A percentile compares a stretch with the other conserved stretches of the same genome.
Evolutionary conservation across 2,113 vertebrate genomes (phyloP).

Genomic region (Gnathonemus echidnorhynchus): DNA sequence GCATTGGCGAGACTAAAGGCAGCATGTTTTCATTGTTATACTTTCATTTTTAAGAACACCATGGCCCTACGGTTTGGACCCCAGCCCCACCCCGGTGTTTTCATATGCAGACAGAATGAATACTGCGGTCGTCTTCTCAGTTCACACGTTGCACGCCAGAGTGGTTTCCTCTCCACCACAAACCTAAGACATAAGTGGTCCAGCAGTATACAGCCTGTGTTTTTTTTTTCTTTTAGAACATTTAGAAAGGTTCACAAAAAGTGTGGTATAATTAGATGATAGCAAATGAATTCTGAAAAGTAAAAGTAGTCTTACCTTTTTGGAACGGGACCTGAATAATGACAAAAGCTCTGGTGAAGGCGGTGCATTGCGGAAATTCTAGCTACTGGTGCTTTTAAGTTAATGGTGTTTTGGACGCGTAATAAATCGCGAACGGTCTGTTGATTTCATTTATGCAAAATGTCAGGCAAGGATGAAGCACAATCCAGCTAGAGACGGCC

Average conservation of each 20-base stretch:
- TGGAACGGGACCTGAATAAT: neutral
- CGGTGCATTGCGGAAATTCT: neutral
- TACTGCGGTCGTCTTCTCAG: neutral
- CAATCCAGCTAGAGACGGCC: neutral
- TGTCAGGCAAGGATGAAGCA: neutral
- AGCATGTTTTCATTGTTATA: neutral
- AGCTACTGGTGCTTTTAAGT: neutral
- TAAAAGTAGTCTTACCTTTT: conserved; percentile 5
- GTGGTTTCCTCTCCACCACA: neutral
- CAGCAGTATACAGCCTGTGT: neutral
- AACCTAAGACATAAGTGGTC: neutral
- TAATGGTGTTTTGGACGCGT: neutral
- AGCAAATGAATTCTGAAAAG: neutral
- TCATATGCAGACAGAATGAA: neutral
- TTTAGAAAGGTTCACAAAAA: neutral
- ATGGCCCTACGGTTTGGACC: neutral
- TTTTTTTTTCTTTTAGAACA: neutral
- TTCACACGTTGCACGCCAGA: neutral
- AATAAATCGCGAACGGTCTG: neutral
- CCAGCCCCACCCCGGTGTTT: neutral
- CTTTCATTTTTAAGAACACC: neutral
- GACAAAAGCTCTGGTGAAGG: neutral
- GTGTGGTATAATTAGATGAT: neutral
- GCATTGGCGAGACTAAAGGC: neutral
- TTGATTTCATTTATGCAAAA: neutral